Conservation (phyloP, 2,888 invertebrate species). For the Diplazon laetatorius region DNA sequence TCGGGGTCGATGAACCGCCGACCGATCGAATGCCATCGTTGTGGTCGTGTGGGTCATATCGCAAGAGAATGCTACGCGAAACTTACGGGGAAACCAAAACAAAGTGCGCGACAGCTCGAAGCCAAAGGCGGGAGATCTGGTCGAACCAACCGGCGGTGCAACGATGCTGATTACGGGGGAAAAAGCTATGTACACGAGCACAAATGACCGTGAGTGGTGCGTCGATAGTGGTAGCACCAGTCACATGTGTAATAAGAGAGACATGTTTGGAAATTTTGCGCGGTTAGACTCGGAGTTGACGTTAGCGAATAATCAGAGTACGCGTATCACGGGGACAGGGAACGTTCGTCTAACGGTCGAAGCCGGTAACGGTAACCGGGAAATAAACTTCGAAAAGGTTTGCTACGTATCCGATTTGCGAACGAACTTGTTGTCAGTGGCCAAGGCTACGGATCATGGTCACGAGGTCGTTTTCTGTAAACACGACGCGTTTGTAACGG, state of each 20-base stretch:
- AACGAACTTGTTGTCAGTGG: slow-evolving; percentile 22
- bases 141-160: not conserved
- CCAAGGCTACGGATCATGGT: slow-evolving; percentile 20
- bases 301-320: slow-evolving; percentile 48
- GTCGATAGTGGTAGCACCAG: slow-evolving; percentile 40
- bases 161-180: slow-evolving; percentile 18
- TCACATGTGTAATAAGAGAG: not conserved
- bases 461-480: slow-evolving; percentile 17
- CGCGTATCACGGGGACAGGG: slow-evolving; percentile 47
- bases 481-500: not conserved
- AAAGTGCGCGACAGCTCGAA: slow-evolving; percentile 28
- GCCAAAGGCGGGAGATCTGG: not conserved
- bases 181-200: slow-evolving; percentile 17
- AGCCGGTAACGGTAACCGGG: not conserved
- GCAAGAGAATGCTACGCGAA: slow-evolving; percentile 32
- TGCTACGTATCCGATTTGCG: not conserved
- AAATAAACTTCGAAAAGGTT: not conserved
- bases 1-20: not conserved
- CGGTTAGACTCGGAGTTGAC: slow-evolving; percentile 7
- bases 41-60: slow-evolving; percentile 33
- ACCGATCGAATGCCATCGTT: slow-evolving; percentile 34
- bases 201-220: slow-evolving; percentile 24
- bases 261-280: not conserved
- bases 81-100: slow-evolving; percentile 13
- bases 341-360: not conserved